Evolutionary conservation across 1,140 invertebrate species (phyloP), one percentile per base, ranked within the genome.

Genomic region (Pomacea maculata): DNA sequence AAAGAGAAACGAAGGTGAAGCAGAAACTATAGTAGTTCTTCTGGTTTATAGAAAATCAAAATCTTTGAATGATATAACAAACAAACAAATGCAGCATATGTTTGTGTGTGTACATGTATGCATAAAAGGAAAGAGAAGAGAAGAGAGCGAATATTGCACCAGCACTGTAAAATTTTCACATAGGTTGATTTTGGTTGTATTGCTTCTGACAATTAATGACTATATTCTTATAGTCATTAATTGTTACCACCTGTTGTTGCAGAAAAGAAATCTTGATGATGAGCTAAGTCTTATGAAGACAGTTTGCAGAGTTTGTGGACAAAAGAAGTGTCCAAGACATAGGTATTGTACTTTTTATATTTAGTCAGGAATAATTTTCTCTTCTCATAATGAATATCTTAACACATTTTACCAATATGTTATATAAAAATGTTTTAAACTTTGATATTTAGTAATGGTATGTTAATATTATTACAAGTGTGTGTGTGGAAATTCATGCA

Each of bases 291-390:
- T 90, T 65, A 87, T 89, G 87, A 90, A 88, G 80, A 85, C 87
- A 55, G 70, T 89, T n/a, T 90, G 88, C 82, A 87, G 86, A 78
- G 87, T 90, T 1, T 90, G 89, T 85, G 89, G 89, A 63, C 86
- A 89, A 67, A 83, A 86, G 64, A 87, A 85, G 80, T 90, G 89
- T 83, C 89, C 89, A 17, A 83, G 89, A 84, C 89, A 90, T 75
- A 90, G 89, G 89, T 90, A 82, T 70, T 21, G 21, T 29, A 61
- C 11, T 61, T 61, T 61, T 61, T 61, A 11, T 61, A 11, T 61
- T 45, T 45, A 45, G 25, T 25, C 25, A 25, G 34, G 34, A 45
- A 45, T 45, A 45, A 45, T 45, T 45, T 45, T 45, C 2, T 45
- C 34, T 45, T 45, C 34, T 45, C 34, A 45, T 45, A 45, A 45